These are phyloP conservation scores for Hyla sarda DNA, from an alignment of 2,113 vertebrate species.

Conservation along the genomic window DNA sequence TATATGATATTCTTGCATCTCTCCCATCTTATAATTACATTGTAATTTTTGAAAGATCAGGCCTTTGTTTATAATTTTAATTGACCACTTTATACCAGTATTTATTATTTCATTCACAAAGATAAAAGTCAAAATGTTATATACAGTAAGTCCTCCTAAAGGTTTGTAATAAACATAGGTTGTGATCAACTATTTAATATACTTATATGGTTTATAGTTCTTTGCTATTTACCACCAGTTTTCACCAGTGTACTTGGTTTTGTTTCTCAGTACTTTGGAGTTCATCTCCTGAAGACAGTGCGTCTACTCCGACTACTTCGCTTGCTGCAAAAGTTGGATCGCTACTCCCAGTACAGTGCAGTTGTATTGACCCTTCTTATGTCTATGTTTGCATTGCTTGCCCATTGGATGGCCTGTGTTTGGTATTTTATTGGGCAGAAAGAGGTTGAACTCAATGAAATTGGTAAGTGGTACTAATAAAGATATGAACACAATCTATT, in stretches of 20 bases:
- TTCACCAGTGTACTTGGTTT: not conserved
- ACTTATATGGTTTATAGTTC: not conserved
- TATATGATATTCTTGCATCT: too few relatives aligned
- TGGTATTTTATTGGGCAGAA: constrained; percentile 81
- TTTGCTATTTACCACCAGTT: not conserved
- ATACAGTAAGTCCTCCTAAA: not conserved
- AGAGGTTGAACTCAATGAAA: constrained; percentile 79
- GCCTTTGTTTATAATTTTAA: too few relatives aligned
- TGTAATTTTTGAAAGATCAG: too few relatives aligned
- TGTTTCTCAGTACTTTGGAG: constrained; percentile 75
- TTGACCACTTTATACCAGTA: too few relatives aligned
- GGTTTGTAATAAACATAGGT: not conserved
- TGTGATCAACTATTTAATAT: not conserved
- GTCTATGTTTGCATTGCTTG: constrained; percentile 83
- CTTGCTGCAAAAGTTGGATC: constrained; percentile 82
- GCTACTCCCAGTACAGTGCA: constrained; percentile 82
- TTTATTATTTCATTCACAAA: too few relatives aligned
- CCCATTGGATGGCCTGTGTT: constrained; percentile 85
- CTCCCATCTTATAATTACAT: too few relatives aligned
- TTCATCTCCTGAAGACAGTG: constrained; percentile 82
- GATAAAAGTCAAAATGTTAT: too few relatives aligned
- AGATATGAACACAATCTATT: not conserved
- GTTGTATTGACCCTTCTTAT: constrained; percentile 83
- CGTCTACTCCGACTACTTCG: constrained; percentile 77
- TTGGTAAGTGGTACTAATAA: constrained; percentile 68